phyloP scores from a whole-genome alignment of 2,113 vertebrate genomes.

The Oryzias woworae region DNA sequence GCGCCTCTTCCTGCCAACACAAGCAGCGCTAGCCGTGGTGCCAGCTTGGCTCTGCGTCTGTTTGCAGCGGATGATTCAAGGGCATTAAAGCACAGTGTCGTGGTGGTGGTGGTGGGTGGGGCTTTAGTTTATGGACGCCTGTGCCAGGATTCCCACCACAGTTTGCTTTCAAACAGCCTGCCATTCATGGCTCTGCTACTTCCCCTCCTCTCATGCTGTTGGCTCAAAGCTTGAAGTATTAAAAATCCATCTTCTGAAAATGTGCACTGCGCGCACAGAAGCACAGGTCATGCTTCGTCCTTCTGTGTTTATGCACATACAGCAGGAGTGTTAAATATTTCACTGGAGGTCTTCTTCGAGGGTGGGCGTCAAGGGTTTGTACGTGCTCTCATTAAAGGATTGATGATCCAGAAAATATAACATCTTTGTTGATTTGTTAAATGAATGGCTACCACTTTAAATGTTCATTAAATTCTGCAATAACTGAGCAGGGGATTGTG shows the following conservation, averaged over 20 bases:
- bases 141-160: conserved; percentile 58
- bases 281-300: conserved; percentile 45
- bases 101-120: conserved; percentile 22
- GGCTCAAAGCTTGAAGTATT: conserved; percentile 11
- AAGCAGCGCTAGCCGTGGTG: conserved; percentile 45
- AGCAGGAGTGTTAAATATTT: conserved; percentile 33
- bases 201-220: conserved; percentile 48
- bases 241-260: conserved; percentile 40
- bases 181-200: conserved; percentile 45
- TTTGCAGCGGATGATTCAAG: conserved; percentile 69
- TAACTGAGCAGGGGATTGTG: conserved; percentile 33
- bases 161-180: conserved; percentile 50
- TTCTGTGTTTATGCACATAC: conserved; percentile 43
- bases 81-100: conserved; percentile 60
- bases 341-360: conserved; percentile 44
- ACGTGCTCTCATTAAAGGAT: conserved; percentile 44
- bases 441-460: conserved; percentile 43
- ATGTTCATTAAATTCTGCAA: conserved; percentile 43
- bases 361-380: conserved; percentile 25
- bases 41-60: conserved; percentile 54
- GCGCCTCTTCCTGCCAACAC: conserved; percentile 62
- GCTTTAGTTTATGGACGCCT: conserved; percentile 27
- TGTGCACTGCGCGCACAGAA: conserved; percentile 46
- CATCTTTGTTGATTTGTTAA: conserved; percentile 63
- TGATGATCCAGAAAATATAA: conserved; percentile 53